Base-by-base conservation (phyloP, 2,797 vertebrate species). In the Myotis findleyi region DNA sequence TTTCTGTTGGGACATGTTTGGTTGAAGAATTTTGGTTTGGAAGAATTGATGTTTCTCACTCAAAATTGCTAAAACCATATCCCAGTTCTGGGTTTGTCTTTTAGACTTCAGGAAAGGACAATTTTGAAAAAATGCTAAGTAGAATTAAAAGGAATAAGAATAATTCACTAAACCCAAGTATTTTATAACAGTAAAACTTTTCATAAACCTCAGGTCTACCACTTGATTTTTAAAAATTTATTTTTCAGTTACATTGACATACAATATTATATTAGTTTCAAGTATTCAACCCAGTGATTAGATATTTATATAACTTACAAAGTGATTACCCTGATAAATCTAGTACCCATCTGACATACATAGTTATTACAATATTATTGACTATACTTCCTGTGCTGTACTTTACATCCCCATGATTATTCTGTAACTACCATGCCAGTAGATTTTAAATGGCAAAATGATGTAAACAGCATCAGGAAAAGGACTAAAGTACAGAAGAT, bases 1-100 rank as follows among this genome's bases (percentile, higher is more conserved):
- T 84, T 44, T 89, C n/a, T 55, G 30, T 62, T 18, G 16, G 18
- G 21, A 11, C 18, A 30, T 90, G 75, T 41, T 68, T 66, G 73
- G 20, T 25, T 93, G 36, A 88, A 90, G 76, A 92, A 30, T 85
- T 87, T 90, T 44, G 44, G n/a, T 66, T 95, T 94, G 57, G 51
- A 72, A 88, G 89, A 86, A 75, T 79, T 57, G 47, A 88, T 33
- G 21, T 90, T 90, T 95, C 69, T 79, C 18, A 64, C 51, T 92
- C 38, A 94, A 20, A 73, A 59, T 71, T 77, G 23, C 84, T 93
- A 85, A 90, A 93, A 66, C 25, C 49, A 4, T 82, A 44, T 80
- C 20, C 44, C 7, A 73, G 23, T 57, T 92, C 76, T 94, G 81
- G 33, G 10, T 71, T 21, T 87, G 10, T 82, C 44, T 44, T 68